These are phyloP conservation scores for Cyclargus thomasi DNA, from an alignment of 1,140 invertebrate genomes.

Conservation along the genomic window DNA sequence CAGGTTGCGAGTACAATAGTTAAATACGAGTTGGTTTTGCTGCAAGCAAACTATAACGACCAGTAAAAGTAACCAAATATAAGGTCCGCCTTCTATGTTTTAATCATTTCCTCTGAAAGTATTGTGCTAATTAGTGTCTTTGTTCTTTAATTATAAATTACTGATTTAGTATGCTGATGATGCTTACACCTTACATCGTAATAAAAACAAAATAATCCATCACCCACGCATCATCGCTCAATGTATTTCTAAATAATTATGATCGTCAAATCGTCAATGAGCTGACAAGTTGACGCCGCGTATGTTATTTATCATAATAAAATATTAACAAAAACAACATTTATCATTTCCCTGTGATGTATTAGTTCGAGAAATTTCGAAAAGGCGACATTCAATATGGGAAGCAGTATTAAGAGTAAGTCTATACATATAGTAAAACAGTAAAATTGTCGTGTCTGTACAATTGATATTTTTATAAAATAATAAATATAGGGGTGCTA, in stretches of 20 bases:
- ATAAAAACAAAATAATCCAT: neutral
- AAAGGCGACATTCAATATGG: neutral
- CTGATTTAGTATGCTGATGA: neutral
- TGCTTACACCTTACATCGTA: neutral
- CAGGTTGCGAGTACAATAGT: slow-evolving; percentile 24
- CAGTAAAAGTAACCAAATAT: too few relatives aligned
- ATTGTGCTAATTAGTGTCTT: too few relatives aligned
- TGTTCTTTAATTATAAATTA: too few relatives aligned
- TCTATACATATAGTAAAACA: too few relatives aligned
- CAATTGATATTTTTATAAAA: too few relatives aligned
- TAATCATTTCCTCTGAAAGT: too few relatives aligned
- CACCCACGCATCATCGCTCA: neutral
- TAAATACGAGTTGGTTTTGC: slow-evolving; percentile 26
- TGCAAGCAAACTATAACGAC: slow-evolving; percentile 15
- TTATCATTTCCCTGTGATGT: neutral
- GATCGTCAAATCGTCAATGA: neutral
- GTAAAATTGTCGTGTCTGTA: too few relatives aligned
- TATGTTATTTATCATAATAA: neutral
- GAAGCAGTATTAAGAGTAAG: neutral
- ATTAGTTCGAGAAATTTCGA: slow-evolving; percentile 1
- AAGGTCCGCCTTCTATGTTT: too few relatives aligned
- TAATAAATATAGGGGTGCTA: too few relatives aligned
- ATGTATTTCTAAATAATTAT: neutral
- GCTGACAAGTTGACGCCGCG: neutral
- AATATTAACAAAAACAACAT: neutral